Evolutionary conservation across 2,113 vertebrate species (phyloP).

Genomic region (Condylura cristata): DNA sequence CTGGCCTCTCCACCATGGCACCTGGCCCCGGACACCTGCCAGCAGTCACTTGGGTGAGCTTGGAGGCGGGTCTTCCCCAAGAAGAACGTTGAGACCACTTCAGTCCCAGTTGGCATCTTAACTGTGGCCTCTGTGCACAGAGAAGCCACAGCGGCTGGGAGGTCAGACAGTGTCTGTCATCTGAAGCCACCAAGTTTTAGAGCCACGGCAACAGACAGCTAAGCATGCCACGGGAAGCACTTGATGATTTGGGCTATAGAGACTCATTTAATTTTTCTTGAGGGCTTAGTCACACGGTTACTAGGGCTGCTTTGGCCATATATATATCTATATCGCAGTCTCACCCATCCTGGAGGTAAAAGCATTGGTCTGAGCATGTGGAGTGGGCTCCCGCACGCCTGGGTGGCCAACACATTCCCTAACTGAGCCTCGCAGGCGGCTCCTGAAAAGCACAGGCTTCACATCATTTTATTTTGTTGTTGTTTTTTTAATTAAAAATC

Average conservation of each 20-base stretch:
- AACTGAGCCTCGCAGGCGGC: background rate
- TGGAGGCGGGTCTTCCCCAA: too few relatives aligned
- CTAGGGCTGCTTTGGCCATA: background rate
- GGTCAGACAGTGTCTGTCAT: background rate
- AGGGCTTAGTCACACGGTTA: background rate
- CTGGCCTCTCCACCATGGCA: too few relatives aligned
- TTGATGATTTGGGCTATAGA: background rate
- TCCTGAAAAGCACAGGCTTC: background rate
- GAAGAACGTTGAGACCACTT: too few relatives aligned
- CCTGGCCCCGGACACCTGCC: too few relatives aligned
- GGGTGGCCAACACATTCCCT: background rate
- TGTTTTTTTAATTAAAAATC: too few relatives aligned
- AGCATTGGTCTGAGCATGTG: background rate
- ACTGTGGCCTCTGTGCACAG: background rate
- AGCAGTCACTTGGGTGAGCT: too few relatives aligned
- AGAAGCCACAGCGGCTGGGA: background rate
- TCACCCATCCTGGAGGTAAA: background rate
- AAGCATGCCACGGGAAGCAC: background rate
- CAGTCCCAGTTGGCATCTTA: background rate
- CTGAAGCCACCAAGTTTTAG: background rate
- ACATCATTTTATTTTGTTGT: too few relatives aligned
- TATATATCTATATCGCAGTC: accelerated
- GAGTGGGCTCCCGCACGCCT: background rate
- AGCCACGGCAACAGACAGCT: background rate
- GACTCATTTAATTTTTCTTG: conserved; percentile 16